These are phyloP conservation scores for Drosophila serrata DNA, from an alignment of 1,140 invertebrate genomes.

Conservation along the genomic window DNA sequence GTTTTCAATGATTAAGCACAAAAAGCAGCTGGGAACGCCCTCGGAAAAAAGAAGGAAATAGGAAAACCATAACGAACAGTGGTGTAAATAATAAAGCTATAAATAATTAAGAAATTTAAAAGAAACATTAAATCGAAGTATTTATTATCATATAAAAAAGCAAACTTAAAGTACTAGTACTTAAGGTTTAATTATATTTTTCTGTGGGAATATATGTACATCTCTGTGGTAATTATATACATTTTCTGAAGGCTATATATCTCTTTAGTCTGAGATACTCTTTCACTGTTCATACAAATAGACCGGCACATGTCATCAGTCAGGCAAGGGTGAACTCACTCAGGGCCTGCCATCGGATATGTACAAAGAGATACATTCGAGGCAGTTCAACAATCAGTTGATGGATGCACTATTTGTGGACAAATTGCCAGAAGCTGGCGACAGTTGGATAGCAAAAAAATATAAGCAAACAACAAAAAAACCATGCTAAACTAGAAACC, in stretches of 20 bases:
- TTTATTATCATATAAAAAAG: too few relatives aligned
- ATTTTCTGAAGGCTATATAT: not conserved
- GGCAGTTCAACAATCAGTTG: constrained; percentile 48
- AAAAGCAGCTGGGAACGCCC: constrained; percentile 48
- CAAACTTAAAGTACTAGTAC: not conserved
- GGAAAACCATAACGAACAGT: constrained; percentile 1
- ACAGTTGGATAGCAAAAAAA: constrained; percentile 13
- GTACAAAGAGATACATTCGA: constrained; percentile 44
- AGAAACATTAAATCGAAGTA: not conserved
- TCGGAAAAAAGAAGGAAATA: constrained; percentile 4
- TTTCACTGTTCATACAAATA: constrained; percentile 21
- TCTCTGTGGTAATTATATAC: not conserved
- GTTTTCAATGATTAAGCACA: constrained; percentile 55
- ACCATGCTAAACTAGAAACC: constrained; percentile 4
- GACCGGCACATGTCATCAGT: constrained; percentile 48
- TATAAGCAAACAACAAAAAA: not conserved
- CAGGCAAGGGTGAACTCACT: constrained; percentile 42
- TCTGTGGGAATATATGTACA: not conserved
- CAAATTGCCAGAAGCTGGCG: constrained; percentile 31
- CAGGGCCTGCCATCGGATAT: constrained; percentile 26
- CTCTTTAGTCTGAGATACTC: not conserved
- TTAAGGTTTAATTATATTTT: not conserved
- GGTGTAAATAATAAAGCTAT: not conserved
- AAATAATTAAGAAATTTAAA: not conserved
- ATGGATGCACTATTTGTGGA: constrained; percentile 47